Conservation (phyloP, 2,888 invertebrate genomes). For the Drosophila meridionalis region DNA sequence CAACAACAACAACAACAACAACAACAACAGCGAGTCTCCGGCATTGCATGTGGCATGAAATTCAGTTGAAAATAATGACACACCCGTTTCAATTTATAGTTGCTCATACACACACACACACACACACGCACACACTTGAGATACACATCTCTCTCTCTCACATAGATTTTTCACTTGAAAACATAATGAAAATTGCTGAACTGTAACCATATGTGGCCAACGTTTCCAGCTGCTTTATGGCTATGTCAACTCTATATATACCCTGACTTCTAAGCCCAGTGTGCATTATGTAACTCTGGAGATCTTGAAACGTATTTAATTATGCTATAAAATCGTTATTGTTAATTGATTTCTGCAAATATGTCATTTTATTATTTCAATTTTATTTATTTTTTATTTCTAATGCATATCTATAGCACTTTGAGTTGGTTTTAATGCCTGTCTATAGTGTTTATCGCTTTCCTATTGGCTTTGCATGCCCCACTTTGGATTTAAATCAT, state of each 20-base stretch:
- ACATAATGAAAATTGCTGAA: conserved; percentile 77
- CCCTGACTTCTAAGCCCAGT: conserved; percentile 32
- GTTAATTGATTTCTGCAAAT: conserved; percentile 60
- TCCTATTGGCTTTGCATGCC: conserved; percentile 37
- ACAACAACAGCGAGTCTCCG: conserved; percentile 21
- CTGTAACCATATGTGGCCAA: conserved; percentile 75
- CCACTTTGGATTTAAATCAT: conserved; percentile 43
- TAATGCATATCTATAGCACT: conserved; percentile 21
- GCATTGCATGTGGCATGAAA: conserved; percentile 80
- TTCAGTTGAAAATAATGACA: conserved; percentile 81
- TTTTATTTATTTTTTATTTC: conserved; percentile 28
- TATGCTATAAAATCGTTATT: conserved; percentile 43
- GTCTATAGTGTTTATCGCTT: conserved; percentile 41
- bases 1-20: conserved; percentile 14
- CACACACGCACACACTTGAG: conserved; percentile 20
- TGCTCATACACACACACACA: conserved; percentile 30
- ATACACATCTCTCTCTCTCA: conserved; percentile 67
- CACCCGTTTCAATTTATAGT: conserved; percentile 77
- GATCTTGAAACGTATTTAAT: conserved; percentile 41
- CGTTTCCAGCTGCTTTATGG: conserved; percentile 57
- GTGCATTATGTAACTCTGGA: conserved; percentile 10
- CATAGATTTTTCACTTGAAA: conserved; percentile 67
- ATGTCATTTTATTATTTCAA: conserved; percentile 44
- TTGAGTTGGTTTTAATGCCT: conserved; percentile 17
- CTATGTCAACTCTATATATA: conserved; percentile 51